Percentiles rank a stretch among this genome's conserved stretches.
phyloP scores from a whole-genome alignment of 2,797 vertebrate species.

The Lateolabrax maculatus region DNA sequence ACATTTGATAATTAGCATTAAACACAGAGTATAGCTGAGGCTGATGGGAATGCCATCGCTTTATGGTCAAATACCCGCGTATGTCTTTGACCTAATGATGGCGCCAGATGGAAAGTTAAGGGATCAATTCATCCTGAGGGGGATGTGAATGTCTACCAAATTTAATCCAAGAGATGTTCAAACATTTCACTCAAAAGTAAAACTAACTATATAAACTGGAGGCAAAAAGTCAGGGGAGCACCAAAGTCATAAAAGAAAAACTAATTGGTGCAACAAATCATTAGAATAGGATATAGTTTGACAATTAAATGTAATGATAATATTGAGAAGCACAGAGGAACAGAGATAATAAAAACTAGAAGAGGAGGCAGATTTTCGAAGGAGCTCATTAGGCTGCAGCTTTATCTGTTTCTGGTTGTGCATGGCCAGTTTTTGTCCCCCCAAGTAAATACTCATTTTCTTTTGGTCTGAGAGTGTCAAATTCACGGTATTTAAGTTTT shows the following conservation, averaged over 20 bases:
- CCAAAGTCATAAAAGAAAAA: no score
- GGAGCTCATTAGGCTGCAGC: constrained; percentile 17
- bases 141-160: not conserved
- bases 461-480: not conserved
- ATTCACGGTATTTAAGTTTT: not conserved
- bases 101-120: not conserved
- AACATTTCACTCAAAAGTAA: no score
- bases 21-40: no score
- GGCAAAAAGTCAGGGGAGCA: no score
- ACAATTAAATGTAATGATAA: not conserved
- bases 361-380: constrained; percentile 11
- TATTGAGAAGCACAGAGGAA: not conserved
- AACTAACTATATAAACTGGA: no score
- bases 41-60: no score
- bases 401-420: constrained; percentile 21
- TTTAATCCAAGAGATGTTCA: no score
- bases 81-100: no score
- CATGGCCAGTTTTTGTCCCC: not conserved
- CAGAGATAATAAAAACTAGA: not conserved
- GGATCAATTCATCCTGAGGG: not conserved
- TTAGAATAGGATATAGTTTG: not conserved
- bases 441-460: not conserved
- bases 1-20: no score
- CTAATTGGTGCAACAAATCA: not conserved
- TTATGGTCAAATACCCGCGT: no score